phyloP scores from a whole-genome alignment of 2,797 vertebrate species.

The Myripristis murdjan region DNA sequence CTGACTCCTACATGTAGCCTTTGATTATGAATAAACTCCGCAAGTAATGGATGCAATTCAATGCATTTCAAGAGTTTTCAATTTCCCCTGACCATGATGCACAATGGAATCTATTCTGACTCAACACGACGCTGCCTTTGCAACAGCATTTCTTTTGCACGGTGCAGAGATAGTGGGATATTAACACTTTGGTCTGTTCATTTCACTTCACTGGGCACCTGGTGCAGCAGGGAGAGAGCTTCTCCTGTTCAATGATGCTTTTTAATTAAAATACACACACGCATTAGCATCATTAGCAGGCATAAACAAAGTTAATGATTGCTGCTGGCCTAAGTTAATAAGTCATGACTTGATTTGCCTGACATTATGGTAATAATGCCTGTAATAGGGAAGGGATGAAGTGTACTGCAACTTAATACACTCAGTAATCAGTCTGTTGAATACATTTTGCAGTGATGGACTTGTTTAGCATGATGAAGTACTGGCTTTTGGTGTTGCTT shows the following conservation, averaged over 20 bases:
- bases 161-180: conserved; percentile 24
- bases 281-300: conserved; percentile 34
- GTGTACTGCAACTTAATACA: neutral
- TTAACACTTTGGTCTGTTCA: conserved; percentile 21
- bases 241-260: conserved; percentile 32
- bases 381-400: conserved; percentile 4
- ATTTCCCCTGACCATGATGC: conserved; percentile 19
- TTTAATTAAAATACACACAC: conserved; percentile 46
- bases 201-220: neutral
- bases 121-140: neutral
- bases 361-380: conserved; percentile 27
- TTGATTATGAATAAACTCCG: neutral
- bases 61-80: too few relatives aligned
- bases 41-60: neutral
- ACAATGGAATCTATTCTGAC: neutral
- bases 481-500: neutral
- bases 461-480: neutral
- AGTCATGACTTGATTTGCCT: conserved; percentile 11
- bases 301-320: conserved; percentile 25
- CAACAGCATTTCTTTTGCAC: neutral
- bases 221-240: neutral
- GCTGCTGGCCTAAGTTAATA: conserved; percentile 15
- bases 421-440: neutral
- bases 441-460: neutral
- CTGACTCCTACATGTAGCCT: neutral